These are phyloP conservation scores for Rambutsinella grinnellia DNA, from an alignment of 2,888 invertebrate genomes.

Conservation along the genomic window DNA sequence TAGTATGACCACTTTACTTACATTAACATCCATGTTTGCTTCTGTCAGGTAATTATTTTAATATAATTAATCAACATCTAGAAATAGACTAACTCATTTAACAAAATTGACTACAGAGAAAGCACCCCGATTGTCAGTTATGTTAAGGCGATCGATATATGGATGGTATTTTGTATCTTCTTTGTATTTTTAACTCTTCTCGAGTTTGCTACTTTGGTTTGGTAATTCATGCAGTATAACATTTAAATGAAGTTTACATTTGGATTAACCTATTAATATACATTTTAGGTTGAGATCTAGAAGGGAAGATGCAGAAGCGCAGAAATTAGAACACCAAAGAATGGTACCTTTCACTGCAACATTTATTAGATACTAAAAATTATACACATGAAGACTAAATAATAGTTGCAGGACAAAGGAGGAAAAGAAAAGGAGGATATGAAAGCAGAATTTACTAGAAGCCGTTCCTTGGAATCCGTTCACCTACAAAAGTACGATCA, in stretches of 20 bases:
- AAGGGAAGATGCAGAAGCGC: slow-evolving; percentile 35
- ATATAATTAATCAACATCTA: background rate
- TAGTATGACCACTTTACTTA: slow-evolving; percentile 62
- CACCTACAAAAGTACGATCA: slow-evolving; percentile 28
- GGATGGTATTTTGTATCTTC: slow-evolving; percentile 61
- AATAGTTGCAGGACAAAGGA: slow-evolving; percentile 3
- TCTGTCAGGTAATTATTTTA: slow-evolving; percentile 54
- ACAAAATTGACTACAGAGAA: slow-evolving; percentile 40
- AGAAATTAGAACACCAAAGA: slow-evolving; percentile 37
- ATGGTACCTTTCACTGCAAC: too few species aligned
- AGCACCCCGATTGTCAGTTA: slow-evolving; percentile 60
- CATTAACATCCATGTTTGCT: slow-evolving; percentile 63
- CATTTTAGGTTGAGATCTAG: slow-evolving; percentile 34
- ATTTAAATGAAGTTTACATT: background rate
- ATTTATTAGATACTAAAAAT: too few species aligned
- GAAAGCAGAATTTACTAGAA: background rate
- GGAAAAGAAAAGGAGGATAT: background rate
- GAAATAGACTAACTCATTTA: background rate
- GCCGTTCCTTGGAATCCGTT: slow-evolving; percentile 13
- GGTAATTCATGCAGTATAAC: slow-evolving; percentile 27
- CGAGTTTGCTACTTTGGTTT: slow-evolving; percentile 45
- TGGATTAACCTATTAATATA: background rate
- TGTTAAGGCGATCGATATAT: slow-evolving; percentile 59
- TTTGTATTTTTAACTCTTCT: slow-evolving; percentile 60
- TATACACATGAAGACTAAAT: background rate